A percentile compares a stretch with the other conserved stretches of the same genome.
These are phyloP conservation scores for Xerus inauris DNA, from an alignment of 2,113 vertebrate species.

Conservation along the genomic window DNA sequence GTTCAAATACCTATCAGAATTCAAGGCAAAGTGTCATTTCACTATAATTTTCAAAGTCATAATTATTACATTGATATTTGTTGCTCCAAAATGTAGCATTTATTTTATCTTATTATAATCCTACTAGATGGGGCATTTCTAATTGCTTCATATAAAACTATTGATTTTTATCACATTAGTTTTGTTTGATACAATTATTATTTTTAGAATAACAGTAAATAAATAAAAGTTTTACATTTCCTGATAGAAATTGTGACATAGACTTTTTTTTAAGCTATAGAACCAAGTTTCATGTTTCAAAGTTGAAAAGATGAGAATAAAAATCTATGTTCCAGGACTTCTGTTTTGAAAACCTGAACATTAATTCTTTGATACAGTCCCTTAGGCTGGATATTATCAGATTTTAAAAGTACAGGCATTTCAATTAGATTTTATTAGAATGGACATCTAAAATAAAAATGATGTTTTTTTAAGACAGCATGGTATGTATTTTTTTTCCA, in stretches of 20 bases:
- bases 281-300: background rate
- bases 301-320: background rate
- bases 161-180: background rate
- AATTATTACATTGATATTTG: background rate
- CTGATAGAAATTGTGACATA: background rate
- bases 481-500: background rate
- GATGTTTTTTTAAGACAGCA: background rate
- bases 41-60: background rate
- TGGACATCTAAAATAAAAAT: background rate
- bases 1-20: constrained; percentile 27
- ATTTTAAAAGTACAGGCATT: background rate
- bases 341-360: background rate
- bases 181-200: background rate
- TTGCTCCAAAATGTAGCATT: background rate
- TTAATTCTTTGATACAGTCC: background rate
- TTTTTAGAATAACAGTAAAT: background rate
- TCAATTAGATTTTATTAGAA: constrained; percentile 3
- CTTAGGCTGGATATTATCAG: background rate
- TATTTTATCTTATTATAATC: background rate
- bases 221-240: background rate
- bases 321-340: background rate
- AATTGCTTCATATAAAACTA: background rate
- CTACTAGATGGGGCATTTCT: background rate
- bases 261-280: background rate
- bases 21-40: background rate